Base-by-base conservation (phyloP, 2,888 invertebrate genomes). In the Amblyteles armatorius region DNA sequence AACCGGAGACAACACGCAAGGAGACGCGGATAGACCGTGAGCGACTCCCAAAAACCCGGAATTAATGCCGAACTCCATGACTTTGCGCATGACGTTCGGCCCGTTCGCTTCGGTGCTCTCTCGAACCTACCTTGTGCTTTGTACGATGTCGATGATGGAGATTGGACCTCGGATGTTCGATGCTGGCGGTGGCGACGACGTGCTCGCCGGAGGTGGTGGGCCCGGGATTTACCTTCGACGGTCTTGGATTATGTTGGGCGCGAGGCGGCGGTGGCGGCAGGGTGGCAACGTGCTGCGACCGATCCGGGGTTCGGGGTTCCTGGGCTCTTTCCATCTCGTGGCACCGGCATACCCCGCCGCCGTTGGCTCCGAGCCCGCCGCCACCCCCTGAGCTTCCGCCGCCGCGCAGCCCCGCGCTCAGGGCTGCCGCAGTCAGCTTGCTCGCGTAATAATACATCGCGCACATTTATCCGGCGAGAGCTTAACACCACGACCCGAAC, bases 361-460 rank as follows among this genome's bases (percentile, higher is more conserved):
- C 95, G 94, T 95, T 68, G 68, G 86, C 72, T 33, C 87, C 86
- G 79, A 77, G 80, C 88, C 93, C 55, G 92, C 94, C 29, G 93
- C 93, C 89, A 93, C 94, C 60, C 91, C 92, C 74, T 92, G 94
- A 79, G 93, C 94, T 50, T 94, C 94, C 76, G 94, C 94, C 91
- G 94, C 94, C 92, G 94, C 95, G 88, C 87, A 94, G 93, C 86
- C 95, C 95, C 89, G 95, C 95, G 95, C 95, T 95, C 94, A 96
- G 95, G 90, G 96, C 94, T 91, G 94, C 95, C 93, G 95, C 95
- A 93, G 95, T 95, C 92, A 96, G 94, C 94, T 95, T 96, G 94
- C 96, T 96, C 92, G 96, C 96, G 95, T 96, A 96, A 93, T 96
- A 96, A 95, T 96, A 96, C 96, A 96, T 96, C 94, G 96, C 96